These are phyloP conservation scores for Spatulosminthurus flaviceps DNA, from an alignment of 2,888 invertebrate species.

Conservation along the genomic window DNA sequence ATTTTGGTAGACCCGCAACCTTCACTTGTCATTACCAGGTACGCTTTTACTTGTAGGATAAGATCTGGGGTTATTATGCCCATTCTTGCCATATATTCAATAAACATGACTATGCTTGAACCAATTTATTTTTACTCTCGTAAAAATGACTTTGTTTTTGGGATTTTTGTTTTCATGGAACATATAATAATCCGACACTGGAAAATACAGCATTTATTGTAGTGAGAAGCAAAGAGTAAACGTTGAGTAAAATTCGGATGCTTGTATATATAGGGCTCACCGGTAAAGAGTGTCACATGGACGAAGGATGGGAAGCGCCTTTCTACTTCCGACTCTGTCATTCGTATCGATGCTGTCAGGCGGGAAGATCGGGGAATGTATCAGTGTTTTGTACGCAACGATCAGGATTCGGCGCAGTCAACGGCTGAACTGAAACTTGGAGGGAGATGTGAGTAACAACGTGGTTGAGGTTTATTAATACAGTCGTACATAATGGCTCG, in stretches of 20 bases:
- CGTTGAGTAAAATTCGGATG: too few relatives aligned
- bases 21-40: conserved; percentile 81
- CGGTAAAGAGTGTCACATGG: conserved; percentile 91
- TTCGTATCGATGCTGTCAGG: conserved; percentile 88
- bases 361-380: conserved; percentile 98
- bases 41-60: background rate
- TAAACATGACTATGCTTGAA: too few relatives aligned
- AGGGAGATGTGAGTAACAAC: conserved; percentile 76
- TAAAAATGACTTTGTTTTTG: too few relatives aligned
- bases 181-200: too few relatives aligned
- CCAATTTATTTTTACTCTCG: too few relatives aligned
- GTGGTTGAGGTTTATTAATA: too few relatives aligned
- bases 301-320: conserved; percentile 89
- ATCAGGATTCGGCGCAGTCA: conserved; percentile 89
- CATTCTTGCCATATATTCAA: too few relatives aligned
- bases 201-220: too few relatives aligned
- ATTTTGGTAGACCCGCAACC: conserved; percentile 90
- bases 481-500: too few relatives aligned
- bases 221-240: too few relatives aligned
- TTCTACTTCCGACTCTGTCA: conserved; percentile 79
- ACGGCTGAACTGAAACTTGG: conserved; percentile 92
- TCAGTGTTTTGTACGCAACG: conserved; percentile 90
- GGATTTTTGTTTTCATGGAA: too few relatives aligned
- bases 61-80: too few relatives aligned
- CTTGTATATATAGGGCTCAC: conserved; percentile 74